Evolutionary conservation across 2,888 invertebrate species (phyloP), one percentile per base, ranked within the genome.

Genomic region (Branchellion lobata): DNA sequence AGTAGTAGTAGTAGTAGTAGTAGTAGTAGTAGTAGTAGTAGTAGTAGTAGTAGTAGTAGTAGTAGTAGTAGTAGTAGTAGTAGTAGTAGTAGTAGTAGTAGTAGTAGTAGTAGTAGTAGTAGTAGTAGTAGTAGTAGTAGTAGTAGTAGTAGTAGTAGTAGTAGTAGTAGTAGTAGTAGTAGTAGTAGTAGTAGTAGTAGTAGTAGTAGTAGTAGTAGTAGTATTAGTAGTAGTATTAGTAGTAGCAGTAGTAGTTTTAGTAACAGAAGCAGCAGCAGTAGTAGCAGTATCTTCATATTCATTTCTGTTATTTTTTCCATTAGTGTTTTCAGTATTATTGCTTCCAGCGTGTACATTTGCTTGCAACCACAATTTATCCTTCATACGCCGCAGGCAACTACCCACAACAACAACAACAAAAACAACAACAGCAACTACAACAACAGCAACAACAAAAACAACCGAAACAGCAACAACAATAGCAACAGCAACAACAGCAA

Each of bases 11-110:
- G 78, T 72, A 72, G 72, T 72, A 72, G 79, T 79, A 80, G 79
- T 74, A 80, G 80, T 74, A 79, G 74, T 80, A 80, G 80, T 74
- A 79, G 79, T 74, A 80, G 80, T 80, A 80, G 80, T 73, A 79
- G 80, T 74, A 79, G 80, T 80, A 80, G 78, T 57, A 80, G 78
- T 65, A 80, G 80, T 80, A 81, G 78, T 73, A 81, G 72, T 33
- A 81, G 80, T 73, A 80, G 78, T 77, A 80, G 78, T 80, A 78
- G 80, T 81, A 80, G 80, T 78, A 81, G 78, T 78, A 81, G 72
- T 33, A 81, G 80, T 73, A 80, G 74, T 77, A 80, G 80, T 78
- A 81, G 78, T 78, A 81, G 72, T 33, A 40, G 40, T 40, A 40
- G 40, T 40, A 40, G 40, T 40, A 40, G 40, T 40, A 81, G 51